Evolutionary conservation across 2,113 vertebrate genomes (phyloP).

Genomic region (Gasterosteus aculeatus): DNA sequence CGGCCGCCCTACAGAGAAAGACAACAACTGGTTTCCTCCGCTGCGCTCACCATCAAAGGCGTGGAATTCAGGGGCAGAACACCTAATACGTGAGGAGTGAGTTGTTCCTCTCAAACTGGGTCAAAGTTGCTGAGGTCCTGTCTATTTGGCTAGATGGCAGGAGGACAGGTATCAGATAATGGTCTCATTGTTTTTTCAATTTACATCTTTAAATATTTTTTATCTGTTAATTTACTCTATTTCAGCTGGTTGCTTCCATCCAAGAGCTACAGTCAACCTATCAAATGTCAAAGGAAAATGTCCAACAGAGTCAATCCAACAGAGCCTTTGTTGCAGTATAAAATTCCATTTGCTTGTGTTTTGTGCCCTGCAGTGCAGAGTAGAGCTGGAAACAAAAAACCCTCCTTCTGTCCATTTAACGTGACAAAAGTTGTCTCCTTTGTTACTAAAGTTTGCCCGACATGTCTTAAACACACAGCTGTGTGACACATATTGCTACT

Average conservation of each 20-base stretch:
- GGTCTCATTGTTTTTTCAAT: not conserved
- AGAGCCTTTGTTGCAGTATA: conserved; percentile 27
- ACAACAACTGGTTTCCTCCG: conserved; percentile 79
- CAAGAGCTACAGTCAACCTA: conserved; percentile 17
- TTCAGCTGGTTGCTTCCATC: conserved; percentile 9
- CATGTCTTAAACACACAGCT: conserved; percentile 49
- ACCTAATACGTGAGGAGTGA: conserved; percentile 64
- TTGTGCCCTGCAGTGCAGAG: conserved; percentile 24
- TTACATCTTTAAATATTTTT: not conserved
- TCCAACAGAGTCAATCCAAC: conserved; percentile 28
- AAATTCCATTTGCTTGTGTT: conserved; percentile 44
- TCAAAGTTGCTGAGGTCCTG: conserved; percentile 66
- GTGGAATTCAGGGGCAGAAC: conserved; percentile 64
- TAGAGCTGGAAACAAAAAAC: conserved; percentile 21
- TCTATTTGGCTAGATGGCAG: conserved; percentile 37
- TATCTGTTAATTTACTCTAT: not conserved
- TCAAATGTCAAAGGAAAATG: conserved; percentile 22
- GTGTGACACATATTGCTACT: conserved; percentile 54
- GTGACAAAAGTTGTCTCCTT: conserved; percentile 48
- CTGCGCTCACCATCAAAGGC: conserved; percentile 75
- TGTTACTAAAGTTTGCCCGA: conserved; percentile 48
- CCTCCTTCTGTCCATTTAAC: conserved; percentile 27
- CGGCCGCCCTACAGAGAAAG: conserved; percentile 66
- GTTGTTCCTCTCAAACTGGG: conserved; percentile 73
- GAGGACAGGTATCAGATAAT: conserved; percentile 24